These are phyloP conservation scores for Tadarida brasiliensis DNA, from an alignment of 2,797 vertebrate species.

Conservation along the genomic window DNA sequence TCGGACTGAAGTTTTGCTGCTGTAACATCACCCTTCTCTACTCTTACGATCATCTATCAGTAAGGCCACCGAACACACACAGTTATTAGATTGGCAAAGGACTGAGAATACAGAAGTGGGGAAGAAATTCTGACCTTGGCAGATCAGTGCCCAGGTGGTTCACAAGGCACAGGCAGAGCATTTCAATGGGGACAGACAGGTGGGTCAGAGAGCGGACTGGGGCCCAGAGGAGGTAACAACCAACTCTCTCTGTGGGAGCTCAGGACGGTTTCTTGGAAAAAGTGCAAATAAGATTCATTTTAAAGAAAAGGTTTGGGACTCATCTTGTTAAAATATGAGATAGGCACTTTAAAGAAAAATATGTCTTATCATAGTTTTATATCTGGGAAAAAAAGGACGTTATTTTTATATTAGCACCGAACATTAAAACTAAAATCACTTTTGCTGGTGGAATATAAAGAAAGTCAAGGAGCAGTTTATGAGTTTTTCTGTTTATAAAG, in stretches of 20 bases:
- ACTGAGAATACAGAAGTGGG: not conserved
- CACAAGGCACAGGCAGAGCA: not conserved
- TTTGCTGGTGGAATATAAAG: not conserved
- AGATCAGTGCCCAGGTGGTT: not conserved
- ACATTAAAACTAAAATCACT: constrained; percentile 38
- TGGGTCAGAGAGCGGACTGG: fast-evolving
- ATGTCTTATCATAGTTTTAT: not conserved
- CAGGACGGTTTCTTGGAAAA: not conserved
- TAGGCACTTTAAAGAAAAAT: constrained; percentile 39
- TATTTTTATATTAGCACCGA: constrained; percentile 15
- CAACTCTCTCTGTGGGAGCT: not conserved
- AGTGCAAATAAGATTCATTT: not conserved
- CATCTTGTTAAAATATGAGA: not conserved
- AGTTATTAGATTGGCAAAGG: not conserved
- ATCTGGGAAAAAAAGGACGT: constrained; percentile 4
- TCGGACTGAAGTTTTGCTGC: not conserved
- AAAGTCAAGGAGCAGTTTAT: not conserved
- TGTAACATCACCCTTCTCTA: not conserved
- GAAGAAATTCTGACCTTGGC: not conserved
- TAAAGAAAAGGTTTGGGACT: not conserved
- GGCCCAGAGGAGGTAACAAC: not conserved
- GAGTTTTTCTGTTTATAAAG: constrained; percentile 4
- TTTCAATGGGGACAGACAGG: not conserved
- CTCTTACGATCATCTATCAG: not conserved
- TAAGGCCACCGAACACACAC: not conserved